Evolutionary conservation across 2,888 invertebrate species (phyloP).

Genomic region (Brachyptera risi): DNA sequence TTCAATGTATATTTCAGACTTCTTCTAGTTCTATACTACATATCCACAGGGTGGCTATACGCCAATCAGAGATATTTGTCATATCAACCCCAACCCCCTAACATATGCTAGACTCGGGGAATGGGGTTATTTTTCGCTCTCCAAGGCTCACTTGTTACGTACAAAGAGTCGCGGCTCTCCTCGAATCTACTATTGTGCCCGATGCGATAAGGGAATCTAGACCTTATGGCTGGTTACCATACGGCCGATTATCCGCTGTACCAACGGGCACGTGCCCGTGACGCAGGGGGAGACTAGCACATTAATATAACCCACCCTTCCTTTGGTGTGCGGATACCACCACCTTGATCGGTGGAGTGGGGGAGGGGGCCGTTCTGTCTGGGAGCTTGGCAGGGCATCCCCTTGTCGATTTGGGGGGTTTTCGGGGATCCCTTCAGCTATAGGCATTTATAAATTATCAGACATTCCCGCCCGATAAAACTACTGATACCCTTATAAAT

Average conservation of each 20-base stretch:
- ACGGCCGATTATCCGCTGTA: background rate
- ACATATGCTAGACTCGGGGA: background rate
- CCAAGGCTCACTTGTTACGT: constrained; percentile 28
- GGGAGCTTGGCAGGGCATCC: background rate
- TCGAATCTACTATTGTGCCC: background rate
- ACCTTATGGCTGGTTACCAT: background rate
- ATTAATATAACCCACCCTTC: constrained; percentile 23
- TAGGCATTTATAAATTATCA: too few species aligned
- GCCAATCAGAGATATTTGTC: background rate
- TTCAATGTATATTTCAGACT: too few species aligned
- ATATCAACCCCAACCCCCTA: background rate
- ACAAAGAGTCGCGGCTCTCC: constrained; percentile 24
- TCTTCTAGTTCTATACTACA: too few species aligned
- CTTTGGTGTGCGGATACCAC: too few species aligned
- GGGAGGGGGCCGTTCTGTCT: background rate
- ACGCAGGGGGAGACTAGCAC: constrained; percentile 16
- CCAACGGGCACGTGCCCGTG: constrained; percentile 23
- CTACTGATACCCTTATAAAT: background rate
- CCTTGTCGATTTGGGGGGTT: background rate
- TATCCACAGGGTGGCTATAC: too few species aligned
- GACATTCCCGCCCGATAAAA: background rate
- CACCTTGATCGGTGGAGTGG: background rate
- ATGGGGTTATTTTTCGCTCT: background rate
- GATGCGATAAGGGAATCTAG: background rate
- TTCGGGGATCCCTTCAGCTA: background rate